These are phyloP conservation scores for Toxotes jaculatrix DNA, from an alignment of 2,113 vertebrate species.

Conservation along the genomic window DNA sequence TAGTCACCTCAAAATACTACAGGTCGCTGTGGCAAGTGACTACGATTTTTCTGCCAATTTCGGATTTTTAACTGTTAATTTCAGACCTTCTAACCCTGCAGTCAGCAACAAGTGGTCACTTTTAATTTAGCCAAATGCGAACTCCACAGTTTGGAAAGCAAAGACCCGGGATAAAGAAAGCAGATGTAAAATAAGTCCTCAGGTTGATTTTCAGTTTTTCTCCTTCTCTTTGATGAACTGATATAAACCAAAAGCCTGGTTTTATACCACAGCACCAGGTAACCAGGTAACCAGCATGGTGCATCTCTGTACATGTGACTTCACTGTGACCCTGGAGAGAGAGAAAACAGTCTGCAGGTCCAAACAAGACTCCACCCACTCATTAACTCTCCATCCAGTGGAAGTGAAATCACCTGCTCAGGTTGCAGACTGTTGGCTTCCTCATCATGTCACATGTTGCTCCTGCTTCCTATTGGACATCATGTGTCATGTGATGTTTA, in stretches of 20 bases:
- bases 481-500: background rate
- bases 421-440: background rate
- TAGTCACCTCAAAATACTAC: background rate
- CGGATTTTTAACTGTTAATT: background rate
- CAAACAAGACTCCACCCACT: background rate
- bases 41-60: background rate
- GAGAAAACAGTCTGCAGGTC: too few species aligned
- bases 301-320: too few species aligned
- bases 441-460: background rate
- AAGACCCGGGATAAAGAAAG: too few species aligned
- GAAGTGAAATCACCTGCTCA: background rate
- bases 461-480: background rate
- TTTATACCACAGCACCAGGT: background rate
- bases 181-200: background rate
- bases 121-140: background rate
- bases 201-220: background rate
- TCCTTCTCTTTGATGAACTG: background rate
- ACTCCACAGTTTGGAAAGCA: background rate
- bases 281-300: too few species aligned
- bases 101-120: slow-evolving; percentile 7
- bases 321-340: background rate
- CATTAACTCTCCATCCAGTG: background rate
- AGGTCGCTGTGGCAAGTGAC: background rate
- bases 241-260: background rate
- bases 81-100: background rate